A percentile compares a stretch with the other conserved stretches of the same genome.
These are phyloP conservation scores for Caenorhabditis sp. DNA, from an alignment of 2,888 invertebrate species.

Conservation along the genomic window DNA sequence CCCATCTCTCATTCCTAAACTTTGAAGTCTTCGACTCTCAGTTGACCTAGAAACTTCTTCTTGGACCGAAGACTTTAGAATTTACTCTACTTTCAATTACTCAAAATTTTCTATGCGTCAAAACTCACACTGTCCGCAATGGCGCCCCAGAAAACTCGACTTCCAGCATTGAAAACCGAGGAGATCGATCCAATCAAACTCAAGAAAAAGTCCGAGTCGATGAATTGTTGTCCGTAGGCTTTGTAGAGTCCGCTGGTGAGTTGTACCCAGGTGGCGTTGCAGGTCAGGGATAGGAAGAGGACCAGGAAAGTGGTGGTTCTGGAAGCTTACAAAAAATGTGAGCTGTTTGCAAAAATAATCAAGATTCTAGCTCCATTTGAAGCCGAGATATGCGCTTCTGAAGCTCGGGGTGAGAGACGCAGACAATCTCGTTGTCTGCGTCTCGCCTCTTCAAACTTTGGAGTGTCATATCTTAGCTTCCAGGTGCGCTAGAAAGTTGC, in stretches of 20 bases:
- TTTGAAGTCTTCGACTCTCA: no score
- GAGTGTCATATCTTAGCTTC: no score
- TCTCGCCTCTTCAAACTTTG: no score
- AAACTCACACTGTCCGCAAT: conserved; percentile 77
- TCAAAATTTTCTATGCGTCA: background rate
- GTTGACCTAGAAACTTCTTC: no score
- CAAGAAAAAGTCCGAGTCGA: conserved; percentile 80
- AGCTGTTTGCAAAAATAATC: conserved; percentile 16
- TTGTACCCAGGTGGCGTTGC: conserved; percentile 80
- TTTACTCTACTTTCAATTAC: no score
- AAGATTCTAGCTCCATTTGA: background rate
- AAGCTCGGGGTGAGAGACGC: background rate
- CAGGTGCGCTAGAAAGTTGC: no score
- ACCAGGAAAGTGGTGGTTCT: conserved; percentile 77
- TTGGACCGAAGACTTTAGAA: no score
- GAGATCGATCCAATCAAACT: conserved; percentile 80
- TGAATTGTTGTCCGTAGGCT: conserved; percentile 81
- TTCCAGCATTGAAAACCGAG: conserved; percentile 79
- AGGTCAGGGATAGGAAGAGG: conserved; percentile 77
- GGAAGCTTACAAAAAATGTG: conserved; percentile 43
- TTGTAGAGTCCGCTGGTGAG: conserved; percentile 80
- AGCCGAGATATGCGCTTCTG: no score
- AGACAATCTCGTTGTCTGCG: background rate
- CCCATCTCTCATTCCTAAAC: no score
- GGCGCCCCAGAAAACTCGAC: conserved; percentile 79